Base-by-base conservation (phyloP, 2,888 invertebrate species). In the Sesia apiformis region DNA sequence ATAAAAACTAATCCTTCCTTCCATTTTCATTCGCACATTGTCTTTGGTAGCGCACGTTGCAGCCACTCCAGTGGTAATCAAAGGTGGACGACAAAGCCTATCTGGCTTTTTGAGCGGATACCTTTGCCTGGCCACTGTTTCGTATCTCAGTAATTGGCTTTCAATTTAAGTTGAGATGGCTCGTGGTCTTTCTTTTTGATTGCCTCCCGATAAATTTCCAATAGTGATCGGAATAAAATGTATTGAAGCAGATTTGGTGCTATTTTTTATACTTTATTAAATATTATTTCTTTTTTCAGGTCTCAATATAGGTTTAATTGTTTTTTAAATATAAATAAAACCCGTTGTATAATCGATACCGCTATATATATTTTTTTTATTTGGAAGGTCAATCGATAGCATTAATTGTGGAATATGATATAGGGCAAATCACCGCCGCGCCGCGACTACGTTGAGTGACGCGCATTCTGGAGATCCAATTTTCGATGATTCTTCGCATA, bases 21-120 rank as follows among this genome's bases (percentile, higher is more conserved):
- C 63, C 63, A 67, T 70, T 74, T 65, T 65, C 65, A 61, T 66
- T 63, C n/a, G n/a, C 62, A 60, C 64, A 70, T 70, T 71, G 72
- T 71, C 68, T 72, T 66, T 65, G 62, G 62, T 56, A 56, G 53
- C 51, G 55, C 49, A 52, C 50, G 53, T 46, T 57, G 64, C 63
- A 60, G 64, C 66, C 68, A 66, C 69, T 67, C 63, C 67, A 72
- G 74, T 8, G 53, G 82, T 87, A 88, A 87, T 88, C 86, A 88
- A 86, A 87, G 84, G 82, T 80, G 76, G 75, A 79, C 74, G 69
- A 84, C 84, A 84, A 85, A 85, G 82, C 74, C 78, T 70, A 77
- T 79, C 74, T 61, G 72, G 74, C 78, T 83, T 84, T 86, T 81
- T 78, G 80, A 78, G 63, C 67, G 62, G 56, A 54, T 74, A 74